Evolutionary conservation across 2,113 vertebrate species (phyloP), one percentile per base, ranked within the genome.

Genomic region (Nestor notabilis): DNA sequence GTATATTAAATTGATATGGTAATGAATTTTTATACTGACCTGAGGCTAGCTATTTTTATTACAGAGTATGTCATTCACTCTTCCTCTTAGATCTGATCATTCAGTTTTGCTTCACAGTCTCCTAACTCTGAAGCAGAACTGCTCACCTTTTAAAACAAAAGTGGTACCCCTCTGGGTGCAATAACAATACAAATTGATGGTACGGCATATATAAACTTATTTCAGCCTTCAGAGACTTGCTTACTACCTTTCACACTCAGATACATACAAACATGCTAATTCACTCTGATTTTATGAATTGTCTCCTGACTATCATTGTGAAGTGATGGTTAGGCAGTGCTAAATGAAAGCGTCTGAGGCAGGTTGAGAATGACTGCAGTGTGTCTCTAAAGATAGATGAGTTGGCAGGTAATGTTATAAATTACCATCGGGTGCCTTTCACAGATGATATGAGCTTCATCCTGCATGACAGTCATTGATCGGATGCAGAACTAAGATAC

Each of bases 381-480:
- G 79, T 97, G 96, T 97, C 97, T 97, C 82, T 91, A 89, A 97
- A 98, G 98, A 98, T 92, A 95, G 95, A 98, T 97, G 97, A 91
- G 94, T 97, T 97, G 95, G 91, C 96, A 97, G 90, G 95, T 91
- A 94, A 76, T 85, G 95, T 93, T 98, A 97, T 97, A 97, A 98
- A 98, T 98, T 98, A 97, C 94, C 96, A 97, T 95, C 50, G 66
- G 88, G 87, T 97, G 97, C 94, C 97, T 97, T 95, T 98, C 97
- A 97, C 89, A 95, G 90, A 74, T 7, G 20, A 89, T 66, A 74
- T 95, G 89, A 97, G 95, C 83, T 96, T 98, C 95, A 96, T 98
- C 94, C 84, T 94, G 95, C 92, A 95, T 97, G 97, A 98, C 98
- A 97, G 97, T 89, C 98, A 98, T 98, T 90, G 98, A 98, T 98